A percentile compares a stretch with the other conserved stretches of the same genome.
phyloP scores from a whole-genome alignment of 2,113 vertebrate species.

The Anolis carolinensis region DNA sequence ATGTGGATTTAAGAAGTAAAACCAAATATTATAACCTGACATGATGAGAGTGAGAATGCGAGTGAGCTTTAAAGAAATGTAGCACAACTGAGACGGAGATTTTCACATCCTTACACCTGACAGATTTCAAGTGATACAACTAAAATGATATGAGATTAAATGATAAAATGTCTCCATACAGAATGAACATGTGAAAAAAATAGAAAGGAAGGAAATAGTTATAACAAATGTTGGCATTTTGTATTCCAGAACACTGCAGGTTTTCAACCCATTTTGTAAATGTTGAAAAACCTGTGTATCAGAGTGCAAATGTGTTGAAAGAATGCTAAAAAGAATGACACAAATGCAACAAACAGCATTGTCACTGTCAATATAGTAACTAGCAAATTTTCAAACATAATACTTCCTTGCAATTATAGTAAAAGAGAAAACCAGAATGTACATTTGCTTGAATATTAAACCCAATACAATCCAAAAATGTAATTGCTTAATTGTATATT shows the following conservation, averaged over 20 bases:
- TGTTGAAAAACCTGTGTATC: neutral
- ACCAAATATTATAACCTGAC: too few species aligned
- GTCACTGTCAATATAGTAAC: neutral
- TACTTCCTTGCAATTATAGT: neutral
- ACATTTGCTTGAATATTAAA: neutral
- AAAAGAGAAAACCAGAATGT: neutral
- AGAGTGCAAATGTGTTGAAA: slow-evolving; percentile 1
- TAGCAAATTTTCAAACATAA: neutral
- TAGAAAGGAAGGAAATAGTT: neutral
- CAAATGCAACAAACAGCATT: neutral
- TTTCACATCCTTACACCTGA: too few species aligned
- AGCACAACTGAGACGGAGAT: too few species aligned
- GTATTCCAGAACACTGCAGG: neutral
- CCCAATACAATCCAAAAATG: neutral
- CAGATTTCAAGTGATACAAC: neutral
- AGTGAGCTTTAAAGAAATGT: too few species aligned
- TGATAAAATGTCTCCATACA: neutral
- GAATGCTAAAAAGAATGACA: neutral
- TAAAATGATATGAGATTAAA: neutral
- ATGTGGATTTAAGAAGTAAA: too few species aligned
- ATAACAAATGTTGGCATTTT: neutral
- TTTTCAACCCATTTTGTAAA: neutral
- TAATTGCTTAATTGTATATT: neutral
- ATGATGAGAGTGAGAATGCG: too few species aligned
- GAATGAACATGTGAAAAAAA: neutral